Evolutionary conservation across 1,140 invertebrate genomes (phyloP), one percentile per base, ranked within the genome.

Genomic region (Prorops nasuta): DNA sequence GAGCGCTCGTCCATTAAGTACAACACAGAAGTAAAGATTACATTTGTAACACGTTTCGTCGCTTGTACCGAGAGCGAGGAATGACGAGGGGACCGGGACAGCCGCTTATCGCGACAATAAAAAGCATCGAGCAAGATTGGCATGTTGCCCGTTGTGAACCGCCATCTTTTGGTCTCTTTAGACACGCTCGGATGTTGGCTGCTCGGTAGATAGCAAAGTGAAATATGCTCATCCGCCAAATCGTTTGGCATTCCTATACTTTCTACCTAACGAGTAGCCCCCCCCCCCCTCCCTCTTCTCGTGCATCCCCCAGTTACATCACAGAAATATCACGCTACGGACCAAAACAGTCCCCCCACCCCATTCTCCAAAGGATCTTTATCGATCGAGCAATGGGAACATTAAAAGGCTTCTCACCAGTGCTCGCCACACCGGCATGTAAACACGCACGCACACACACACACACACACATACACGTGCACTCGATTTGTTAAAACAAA

Each of bases 101-200:
- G 9, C 44, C 49, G 69, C 69, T 71, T 70, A 70, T 70, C 67
- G 58, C 31, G 49, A 60, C 58, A 71, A 72, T 71, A 71, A 72
- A 72, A 71, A 65, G 49, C 61, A 67, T 67, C 66, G 65, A 44
- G 53, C 51, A 60, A 62, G 62, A 71, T 73, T 67, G 63, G 68
- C 63, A 70, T 61, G 58, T 61, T 67, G 62, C 68, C 64, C 60
- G 56, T 43, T 43, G 38, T 28, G 24, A 46, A 55, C 54, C 56
- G 53, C 41, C 57, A 49, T 62, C 50, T 63, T 49, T 39, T 47
- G 34, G 41, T 34, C 48, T 63, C 50, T 42, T 52, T 50, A 48
- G 51, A 35, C 52, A 60, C 46, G 49, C 48, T 36, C 45, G 47
- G 58, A 60, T 63, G 63, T 50, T 54, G 41, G 42, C 12, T 40